These are phyloP conservation scores for Sphaerodactylus townsendi DNA, from an alignment of 2,113 vertebrate species.

Conservation along the genomic window DNA sequence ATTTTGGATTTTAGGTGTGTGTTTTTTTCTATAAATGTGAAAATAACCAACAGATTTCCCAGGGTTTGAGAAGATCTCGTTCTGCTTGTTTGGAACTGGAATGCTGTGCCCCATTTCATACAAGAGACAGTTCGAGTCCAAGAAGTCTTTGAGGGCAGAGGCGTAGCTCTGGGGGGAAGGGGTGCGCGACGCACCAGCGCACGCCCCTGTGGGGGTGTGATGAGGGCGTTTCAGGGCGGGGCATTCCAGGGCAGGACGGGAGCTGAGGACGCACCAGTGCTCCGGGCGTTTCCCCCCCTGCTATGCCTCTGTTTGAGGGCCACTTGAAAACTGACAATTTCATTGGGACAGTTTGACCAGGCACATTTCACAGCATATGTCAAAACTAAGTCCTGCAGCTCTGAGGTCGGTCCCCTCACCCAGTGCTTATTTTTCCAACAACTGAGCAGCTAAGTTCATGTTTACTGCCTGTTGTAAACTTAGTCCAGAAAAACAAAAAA, in stretches of 20 bases:
- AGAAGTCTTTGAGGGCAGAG: slow-evolving; percentile 55
- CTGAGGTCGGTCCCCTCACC: not conserved
- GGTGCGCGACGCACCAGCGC: too few relatives aligned
- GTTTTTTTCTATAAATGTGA: slow-evolving; percentile 1
- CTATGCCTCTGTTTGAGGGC: too few relatives aligned
- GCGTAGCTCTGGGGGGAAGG: too few relatives aligned
- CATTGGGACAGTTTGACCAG: slow-evolving; percentile 55
- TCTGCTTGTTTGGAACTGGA: slow-evolving; percentile 41
- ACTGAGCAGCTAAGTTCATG: slow-evolving; percentile 39
- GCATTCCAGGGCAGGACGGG: too few relatives aligned
- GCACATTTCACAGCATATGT: slow-evolving; percentile 45
- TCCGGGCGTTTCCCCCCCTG: too few relatives aligned
- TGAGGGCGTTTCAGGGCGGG: too few relatives aligned
- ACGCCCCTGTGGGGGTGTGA: too few relatives aligned
- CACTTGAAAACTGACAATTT: slow-evolving; percentile 54
- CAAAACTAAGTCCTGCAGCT: not conserved
- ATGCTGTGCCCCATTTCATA: slow-evolving; percentile 44
- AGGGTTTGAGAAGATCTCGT: slow-evolving; percentile 25
- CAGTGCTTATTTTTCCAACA: slow-evolving; percentile 17
- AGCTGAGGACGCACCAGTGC: too few relatives aligned
- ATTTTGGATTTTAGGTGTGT: slow-evolving; percentile 2
- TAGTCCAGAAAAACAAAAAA: slow-evolving; percentile 46
- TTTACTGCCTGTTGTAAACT: slow-evolving; percentile 50
- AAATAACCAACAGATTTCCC: slow-evolving; percentile 27
- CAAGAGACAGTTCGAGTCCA: slow-evolving; percentile 45